Evolutionary conservation across 2,888 invertebrate genomes (phyloP).

Genomic region (Aproaerema taeniolella): DNA sequence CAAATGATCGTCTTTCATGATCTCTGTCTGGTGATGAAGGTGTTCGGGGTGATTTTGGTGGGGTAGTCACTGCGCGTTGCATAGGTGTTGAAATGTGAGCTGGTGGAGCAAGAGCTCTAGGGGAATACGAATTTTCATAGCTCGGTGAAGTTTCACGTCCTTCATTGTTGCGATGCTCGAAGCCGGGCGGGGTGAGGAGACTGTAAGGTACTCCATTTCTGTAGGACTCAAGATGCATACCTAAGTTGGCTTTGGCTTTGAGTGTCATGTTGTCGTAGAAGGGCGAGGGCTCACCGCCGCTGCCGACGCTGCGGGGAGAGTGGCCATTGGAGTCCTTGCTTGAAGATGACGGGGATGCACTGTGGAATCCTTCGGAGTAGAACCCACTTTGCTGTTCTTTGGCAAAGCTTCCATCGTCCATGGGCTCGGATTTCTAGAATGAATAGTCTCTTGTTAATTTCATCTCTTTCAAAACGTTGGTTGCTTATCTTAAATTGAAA

Average conservation of each 20-base stretch:
- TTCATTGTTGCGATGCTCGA: slow-evolving; percentile 53
- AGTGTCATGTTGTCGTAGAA: slow-evolving; percentile 59
- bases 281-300: slow-evolving; percentile 53
- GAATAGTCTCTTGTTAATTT: slow-evolving; percentile 19
- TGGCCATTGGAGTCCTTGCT: slow-evolving; percentile 70
- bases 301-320: slow-evolving; percentile 67
- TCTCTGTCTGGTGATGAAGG: slow-evolving; percentile 52
- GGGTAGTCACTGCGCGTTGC: slow-evolving; percentile 56
- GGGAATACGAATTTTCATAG: slow-evolving; percentile 50
- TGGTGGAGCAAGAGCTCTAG: slow-evolving; percentile 46
- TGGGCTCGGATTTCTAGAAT: slow-evolving; percentile 78
- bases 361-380: slow-evolving; percentile 78
- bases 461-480: neutral
- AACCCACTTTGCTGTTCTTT: slow-evolving; percentile 80
- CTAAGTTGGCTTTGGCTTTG: slow-evolving; percentile 64
- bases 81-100: slow-evolving; percentile 57
- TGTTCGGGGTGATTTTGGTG: slow-evolving; percentile 65
- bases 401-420: slow-evolving; percentile 58
- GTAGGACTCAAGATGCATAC: slow-evolving; percentile 58
- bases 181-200: slow-evolving; percentile 79
- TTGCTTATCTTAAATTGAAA: neutral
- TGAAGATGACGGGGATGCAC: slow-evolving; percentile 78
- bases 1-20: slow-evolving; percentile 49
- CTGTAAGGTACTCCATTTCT: slow-evolving; percentile 74
- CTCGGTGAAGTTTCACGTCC: slow-evolving; percentile 51